phyloP scores from a whole-genome alignment of 2,113 vertebrate species.

The Pachypanchax playfairii region DNA sequence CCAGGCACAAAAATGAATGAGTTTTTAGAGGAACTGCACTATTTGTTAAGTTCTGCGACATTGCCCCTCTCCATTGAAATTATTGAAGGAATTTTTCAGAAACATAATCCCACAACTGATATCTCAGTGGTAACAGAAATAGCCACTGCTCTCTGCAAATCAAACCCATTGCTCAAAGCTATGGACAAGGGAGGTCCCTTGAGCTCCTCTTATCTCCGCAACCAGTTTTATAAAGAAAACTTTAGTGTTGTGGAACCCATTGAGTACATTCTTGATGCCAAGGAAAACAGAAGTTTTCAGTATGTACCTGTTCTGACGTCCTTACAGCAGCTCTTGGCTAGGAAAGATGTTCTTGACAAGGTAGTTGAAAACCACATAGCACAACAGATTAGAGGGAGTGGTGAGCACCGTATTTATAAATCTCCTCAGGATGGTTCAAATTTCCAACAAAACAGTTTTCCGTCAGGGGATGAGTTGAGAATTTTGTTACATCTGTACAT shows the following conservation, averaged over 20 bases:
- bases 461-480: conserved; percentile 22
- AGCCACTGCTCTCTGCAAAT: conserved; percentile 3
- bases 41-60: conserved; percentile 12
- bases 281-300: conserved; percentile 43
- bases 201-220: conserved; percentile 25
- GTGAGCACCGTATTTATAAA: background rate
- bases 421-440: conserved; percentile 35
- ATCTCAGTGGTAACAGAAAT: conserved; percentile 16
- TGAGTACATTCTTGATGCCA: conserved; percentile 47
- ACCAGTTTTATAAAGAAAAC: conserved; percentile 34
- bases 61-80: background rate
- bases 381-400: conserved; percentile 3
- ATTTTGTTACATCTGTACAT: conserved; percentile 15
- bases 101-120: conserved; percentile 19
- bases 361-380: conserved; percentile 32
- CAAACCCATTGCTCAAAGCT: conserved; percentile 20
- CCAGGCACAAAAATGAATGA: conserved; percentile 31
- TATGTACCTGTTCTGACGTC: conserved; percentile 47
- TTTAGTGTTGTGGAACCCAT: conserved; percentile 43
- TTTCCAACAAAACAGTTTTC: conserved; percentile 36
- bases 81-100: conserved; percentile 17
- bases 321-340: conserved; percentile 37
- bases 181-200: conserved; percentile 22
- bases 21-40: conserved; percentile 28
- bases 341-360: conserved; percentile 23